Conservation (phyloP, 2,113 vertebrate species). For the Lamprologus sp. region DNA sequence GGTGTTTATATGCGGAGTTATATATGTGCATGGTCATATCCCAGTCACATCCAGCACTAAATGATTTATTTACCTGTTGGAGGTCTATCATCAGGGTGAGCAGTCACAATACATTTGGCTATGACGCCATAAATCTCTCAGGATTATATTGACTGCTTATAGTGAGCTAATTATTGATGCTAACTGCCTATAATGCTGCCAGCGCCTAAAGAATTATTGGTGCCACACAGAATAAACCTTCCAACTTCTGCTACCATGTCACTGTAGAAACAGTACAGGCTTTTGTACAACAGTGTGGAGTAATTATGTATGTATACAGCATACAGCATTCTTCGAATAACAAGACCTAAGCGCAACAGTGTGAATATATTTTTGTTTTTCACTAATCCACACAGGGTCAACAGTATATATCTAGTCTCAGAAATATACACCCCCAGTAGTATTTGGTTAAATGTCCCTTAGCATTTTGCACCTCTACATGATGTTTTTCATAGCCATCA, state of each 20-base stretch:
- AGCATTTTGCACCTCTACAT: background rate
- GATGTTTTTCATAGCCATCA: background rate
- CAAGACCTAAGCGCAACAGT: background rate
- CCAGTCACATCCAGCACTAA: background rate
- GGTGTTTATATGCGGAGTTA: background rate
- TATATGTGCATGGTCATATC: background rate
- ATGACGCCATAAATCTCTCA: constrained; percentile 60
- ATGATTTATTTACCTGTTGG: constrained; percentile 52
- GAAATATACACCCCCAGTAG: background rate
- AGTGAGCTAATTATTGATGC: constrained; percentile 67
- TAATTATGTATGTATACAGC: background rate
- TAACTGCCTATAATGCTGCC: constrained; percentile 66
- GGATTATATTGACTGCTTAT: constrained; percentile 57
- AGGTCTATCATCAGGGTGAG: constrained; percentile 31
- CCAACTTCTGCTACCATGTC: background rate
- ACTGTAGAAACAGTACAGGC: background rate
- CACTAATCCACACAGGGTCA: background rate
- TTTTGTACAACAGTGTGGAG: background rate
- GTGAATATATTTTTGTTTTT: background rate
- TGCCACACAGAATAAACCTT: constrained; percentile 37
- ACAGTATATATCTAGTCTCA: background rate
- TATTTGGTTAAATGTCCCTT: background rate
- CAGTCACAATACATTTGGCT: constrained; percentile 47
- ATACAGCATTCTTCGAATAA: background rate
- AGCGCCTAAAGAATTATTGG: constrained; percentile 32